phyloP scores from a whole-genome alignment of 1,140 invertebrate genomes.

The Venturia canescens region DNA sequence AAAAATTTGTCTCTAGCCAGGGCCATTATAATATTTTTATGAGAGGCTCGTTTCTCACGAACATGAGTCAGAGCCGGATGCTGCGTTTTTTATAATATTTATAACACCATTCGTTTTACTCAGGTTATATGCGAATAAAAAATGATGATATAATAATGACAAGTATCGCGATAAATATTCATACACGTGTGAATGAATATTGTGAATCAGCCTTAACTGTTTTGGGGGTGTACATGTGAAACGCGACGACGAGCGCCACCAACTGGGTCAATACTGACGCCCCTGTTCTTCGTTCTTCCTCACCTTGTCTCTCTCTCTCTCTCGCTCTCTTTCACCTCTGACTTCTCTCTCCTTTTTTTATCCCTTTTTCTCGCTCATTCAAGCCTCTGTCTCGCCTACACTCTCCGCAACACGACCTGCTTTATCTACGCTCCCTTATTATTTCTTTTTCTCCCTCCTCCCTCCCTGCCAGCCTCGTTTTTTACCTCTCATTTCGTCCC shows the following conservation, averaged over 20 bases:
- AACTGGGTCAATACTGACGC: conserved; percentile 70
- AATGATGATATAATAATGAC: no score
- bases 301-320: conserved; percentile 23
- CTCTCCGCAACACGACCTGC: not conserved
- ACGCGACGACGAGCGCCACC: conserved; percentile 54
- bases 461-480: not conserved
- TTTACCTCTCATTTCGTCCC: not conserved
- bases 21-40: not conserved
- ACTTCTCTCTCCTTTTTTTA: not conserved
- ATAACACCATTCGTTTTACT: no score
- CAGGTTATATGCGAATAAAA: no score
- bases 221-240: conserved; percentile 42
- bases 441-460: not conserved
- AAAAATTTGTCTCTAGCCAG: no score
- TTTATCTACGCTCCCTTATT: not conserved
- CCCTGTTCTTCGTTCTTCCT: conserved; percentile 54
- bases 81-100: not conserved
- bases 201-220: conserved; percentile 18
- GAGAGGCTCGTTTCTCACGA: not conserved
- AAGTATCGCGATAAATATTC: not conserved
- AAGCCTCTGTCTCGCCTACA: not conserved
- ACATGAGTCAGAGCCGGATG: no score
- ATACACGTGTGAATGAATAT: conserved; percentile 27
- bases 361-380: not conserved
- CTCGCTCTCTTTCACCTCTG: not conserved